Conservation (phyloP, 2,888 invertebrate genomes). For the Cylloceria caligata region DNA sequence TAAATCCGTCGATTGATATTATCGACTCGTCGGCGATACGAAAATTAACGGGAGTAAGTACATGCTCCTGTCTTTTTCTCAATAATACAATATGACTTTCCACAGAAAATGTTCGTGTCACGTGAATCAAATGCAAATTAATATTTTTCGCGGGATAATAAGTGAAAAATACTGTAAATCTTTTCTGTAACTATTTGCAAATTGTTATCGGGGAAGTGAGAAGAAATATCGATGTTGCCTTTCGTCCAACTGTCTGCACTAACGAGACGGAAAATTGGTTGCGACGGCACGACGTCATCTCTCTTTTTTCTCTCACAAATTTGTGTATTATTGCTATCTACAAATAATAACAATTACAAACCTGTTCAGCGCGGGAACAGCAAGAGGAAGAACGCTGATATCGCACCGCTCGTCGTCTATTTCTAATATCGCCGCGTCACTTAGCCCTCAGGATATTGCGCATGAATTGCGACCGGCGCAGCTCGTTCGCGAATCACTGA, state of each 20-base stretch:
- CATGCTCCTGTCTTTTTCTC: conserved; percentile 34
- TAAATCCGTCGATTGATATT: conserved; percentile 32
- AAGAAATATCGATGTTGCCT: conserved; percentile 11
- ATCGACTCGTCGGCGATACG: conserved; percentile 30
- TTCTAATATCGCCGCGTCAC: neutral
- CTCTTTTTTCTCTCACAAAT: conserved; percentile 4
- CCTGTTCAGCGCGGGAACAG: conserved; percentile 55
- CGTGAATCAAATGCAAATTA: neutral
- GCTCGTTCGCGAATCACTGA: conserved; percentile 84
- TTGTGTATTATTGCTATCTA: conserved; percentile 59
- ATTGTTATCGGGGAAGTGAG: neutral
- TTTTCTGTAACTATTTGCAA: conserved; percentile 7
- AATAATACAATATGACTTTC: neutral
- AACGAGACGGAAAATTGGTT: conserved; percentile 12
- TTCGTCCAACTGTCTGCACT: neutral
- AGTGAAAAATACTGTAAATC: conserved; percentile 15
- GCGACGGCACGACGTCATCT: conserved; percentile 20
- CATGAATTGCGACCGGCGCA: conserved; percentile 86
- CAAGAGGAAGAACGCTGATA: conserved; percentile 73
- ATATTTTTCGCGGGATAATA: neutral
- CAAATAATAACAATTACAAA: conserved; percentile 57
- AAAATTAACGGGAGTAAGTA: conserved; percentile 54
- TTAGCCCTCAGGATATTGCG: conserved; percentile 84
- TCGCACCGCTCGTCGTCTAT: conserved; percentile 31
- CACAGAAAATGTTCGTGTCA: neutral